A percentile compares a stretch with the other conserved stretches of the same genome.
phyloP scores from a whole-genome alignment of 2,888 invertebrate species.

The Peribatodes rhomboidaria region DNA sequence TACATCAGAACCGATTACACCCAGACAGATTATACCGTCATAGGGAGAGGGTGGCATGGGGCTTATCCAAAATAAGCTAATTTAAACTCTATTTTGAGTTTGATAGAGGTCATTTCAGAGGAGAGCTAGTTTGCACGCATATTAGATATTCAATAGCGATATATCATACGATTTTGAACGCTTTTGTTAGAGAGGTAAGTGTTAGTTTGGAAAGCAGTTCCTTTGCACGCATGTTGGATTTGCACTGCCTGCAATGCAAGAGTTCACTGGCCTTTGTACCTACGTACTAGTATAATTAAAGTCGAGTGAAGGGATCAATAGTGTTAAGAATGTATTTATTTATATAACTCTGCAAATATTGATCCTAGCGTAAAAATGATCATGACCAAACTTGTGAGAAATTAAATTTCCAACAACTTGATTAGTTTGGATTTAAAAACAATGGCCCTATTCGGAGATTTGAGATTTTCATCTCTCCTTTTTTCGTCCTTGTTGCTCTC shows the following conservation, averaged over 20 bases:
- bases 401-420: no score
- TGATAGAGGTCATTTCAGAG: conserved; percentile 22
- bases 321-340: no score
- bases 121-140: conserved; percentile 40
- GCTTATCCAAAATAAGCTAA: conserved; percentile 35
- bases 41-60: conserved; percentile 68
- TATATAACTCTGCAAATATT: no score
- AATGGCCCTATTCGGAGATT: no score
- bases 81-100: conserved; percentile 32
- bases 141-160: conserved; percentile 52
- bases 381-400: no score
- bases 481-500: no score
- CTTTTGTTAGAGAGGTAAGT: conserved; percentile 1
- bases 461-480: no score
- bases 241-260: conserved; percentile 53
- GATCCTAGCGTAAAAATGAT: no score
- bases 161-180: conserved; percentile 40
- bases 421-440: no score
- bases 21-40: conserved; percentile 73
- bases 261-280: conserved; percentile 54
- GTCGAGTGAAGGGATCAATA: conserved; percentile 16
- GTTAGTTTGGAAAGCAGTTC: conserved; percentile 14
- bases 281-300: conserved; percentile 32
- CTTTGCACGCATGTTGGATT: conserved; percentile 52
- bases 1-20: conserved; percentile 73